Base-by-base conservation (phyloP, 2,888 invertebrate species). In the Pandemis corylana region DNA sequence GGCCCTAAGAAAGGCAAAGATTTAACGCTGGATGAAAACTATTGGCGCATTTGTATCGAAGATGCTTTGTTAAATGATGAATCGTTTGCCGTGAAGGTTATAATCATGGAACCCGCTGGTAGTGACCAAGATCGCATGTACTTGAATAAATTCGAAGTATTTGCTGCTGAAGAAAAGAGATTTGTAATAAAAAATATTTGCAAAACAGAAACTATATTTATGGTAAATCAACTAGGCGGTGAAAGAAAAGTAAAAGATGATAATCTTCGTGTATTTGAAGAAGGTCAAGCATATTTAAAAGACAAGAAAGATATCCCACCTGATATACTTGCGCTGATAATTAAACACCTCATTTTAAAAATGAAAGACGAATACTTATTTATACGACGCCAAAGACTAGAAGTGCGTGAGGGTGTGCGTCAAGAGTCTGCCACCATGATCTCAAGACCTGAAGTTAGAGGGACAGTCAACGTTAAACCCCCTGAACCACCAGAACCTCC, bases 101-200 rank as follows among this genome's bases (percentile, higher is more conserved):
- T 92, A 42, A 68, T 94, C 5, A 84, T 94, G 2, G 93, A 94
- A 83, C 85, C 89, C n/a, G 92, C 92, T 5, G 91, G 91, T 4
- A 86, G 87, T 70, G 93, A 93, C n/a, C 90, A 91, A 79, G 94
- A 92, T 75, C 85, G 88, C 44, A 87, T 90, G 7, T 94, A 92
- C 80, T 81, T 94, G 20, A 89, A 86, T 75, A 93, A 90, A 78
- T 94, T 94, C 66, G 94, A 94, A 82, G 84, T 77, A 2, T 90
- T 84, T 77, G 90, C 94, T 5, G 87, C 89, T 0, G 84, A 89
- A 81, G 93, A 93, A 79, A 91, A 87, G 81, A 83, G 94, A 78
- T 94, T 91, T 80, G 92, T 94, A 0, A 84, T 94, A 3, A 94
- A 93, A 83, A 94, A 92, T 80, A 93, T 94, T 68, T 90, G 90